Evolutionary conservation across 2,888 invertebrate species (phyloP), one percentile per base, ranked within the genome.

Genomic region (Augiades crinisus): DNA sequence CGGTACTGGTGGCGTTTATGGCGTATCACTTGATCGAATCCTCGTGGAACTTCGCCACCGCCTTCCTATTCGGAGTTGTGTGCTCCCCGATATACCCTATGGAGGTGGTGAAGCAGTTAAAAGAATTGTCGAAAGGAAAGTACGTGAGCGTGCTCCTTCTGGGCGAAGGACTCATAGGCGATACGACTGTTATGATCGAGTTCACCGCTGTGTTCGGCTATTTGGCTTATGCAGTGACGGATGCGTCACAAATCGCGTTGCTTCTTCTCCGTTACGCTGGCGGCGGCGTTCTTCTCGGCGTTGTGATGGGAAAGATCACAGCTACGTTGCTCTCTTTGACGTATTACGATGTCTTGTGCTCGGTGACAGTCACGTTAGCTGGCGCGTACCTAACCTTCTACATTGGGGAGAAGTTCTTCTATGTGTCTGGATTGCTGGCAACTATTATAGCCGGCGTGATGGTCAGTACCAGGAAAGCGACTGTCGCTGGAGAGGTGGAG

Each of bases 61-160:
- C 86, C 0, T 40, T 82, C 0, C 58, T 89, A 0, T 89, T 86
- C 37, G 88, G 88, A 0, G 65, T 86, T 0, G 72, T 84, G 0
- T 88, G 86, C 50, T 76, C 84, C 0, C 86, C 88, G 0, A 84
- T 86, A 30, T 85, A 87, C 51, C 86, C 88, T 0, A 70, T 82
- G 56, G 88, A 88, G 57, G 81, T 88, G 0, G 84, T 89, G 0
- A 78, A 65, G 27, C 75, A 75, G 31, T 62, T 88, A 5, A 78
- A 73, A 54, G 77, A 81, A 14, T 76, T 79, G 69, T 67, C 75
- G 0, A 81, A 72, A 60, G 87, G 85, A n/a, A 89, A 86, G 53
- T 76, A 80, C 40, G 72, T 88, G 1, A 81, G 83, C 36, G 82
- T 88, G 0, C 53, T 88, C 0, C 60, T 88, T 1, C 58, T 83